A percentile compares a stretch with the other conserved stretches of the same genome.
Evolutionary conservation across 2,113 vertebrate species (phyloP).

Genomic region (Sphyrna mokarran): DNA sequence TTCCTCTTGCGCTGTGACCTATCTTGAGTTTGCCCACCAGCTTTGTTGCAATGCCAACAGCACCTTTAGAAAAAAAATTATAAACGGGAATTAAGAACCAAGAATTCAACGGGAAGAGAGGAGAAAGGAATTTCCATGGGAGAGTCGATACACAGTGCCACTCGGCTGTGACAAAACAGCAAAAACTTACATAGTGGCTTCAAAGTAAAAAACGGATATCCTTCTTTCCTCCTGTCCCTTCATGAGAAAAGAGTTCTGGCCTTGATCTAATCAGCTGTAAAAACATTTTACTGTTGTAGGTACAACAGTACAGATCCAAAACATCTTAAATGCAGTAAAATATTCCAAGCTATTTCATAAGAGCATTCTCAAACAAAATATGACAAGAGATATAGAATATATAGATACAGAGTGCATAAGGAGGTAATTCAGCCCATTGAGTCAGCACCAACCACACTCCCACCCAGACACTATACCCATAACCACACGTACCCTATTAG

Average conservation of each 20-base stretch:
- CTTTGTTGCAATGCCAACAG: not conserved
- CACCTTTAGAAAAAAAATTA: not conserved
- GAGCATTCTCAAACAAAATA: not conserved
- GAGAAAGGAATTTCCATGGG: not conserved
- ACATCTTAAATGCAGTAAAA: not conserved
- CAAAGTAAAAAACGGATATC: slow-evolving; percentile 14
- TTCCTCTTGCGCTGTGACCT: not conserved
- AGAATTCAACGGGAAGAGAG: not conserved
- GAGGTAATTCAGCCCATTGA: too few species aligned
- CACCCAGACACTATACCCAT: too few species aligned
- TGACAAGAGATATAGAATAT: not conserved
- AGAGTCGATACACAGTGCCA: not conserved
- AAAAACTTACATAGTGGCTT: slow-evolving; percentile 15
- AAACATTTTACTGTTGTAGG: not conserved
- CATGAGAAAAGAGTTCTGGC: not conserved
- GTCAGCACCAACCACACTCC: too few species aligned
- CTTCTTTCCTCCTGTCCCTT: not conserved
- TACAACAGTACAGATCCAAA: not conserved
- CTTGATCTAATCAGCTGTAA: not conserved
- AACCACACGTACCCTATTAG: too few species aligned
- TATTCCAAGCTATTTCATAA: not conserved
- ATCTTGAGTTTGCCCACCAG: not conserved
- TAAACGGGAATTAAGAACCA: not conserved
- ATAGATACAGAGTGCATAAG: too few species aligned
- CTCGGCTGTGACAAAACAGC: not conserved